Percentiles rank a stretch among this genome's conserved stretches.
Conservation (phyloP, 1,140 invertebrate genomes). For the Bombus balteatus region DNA sequence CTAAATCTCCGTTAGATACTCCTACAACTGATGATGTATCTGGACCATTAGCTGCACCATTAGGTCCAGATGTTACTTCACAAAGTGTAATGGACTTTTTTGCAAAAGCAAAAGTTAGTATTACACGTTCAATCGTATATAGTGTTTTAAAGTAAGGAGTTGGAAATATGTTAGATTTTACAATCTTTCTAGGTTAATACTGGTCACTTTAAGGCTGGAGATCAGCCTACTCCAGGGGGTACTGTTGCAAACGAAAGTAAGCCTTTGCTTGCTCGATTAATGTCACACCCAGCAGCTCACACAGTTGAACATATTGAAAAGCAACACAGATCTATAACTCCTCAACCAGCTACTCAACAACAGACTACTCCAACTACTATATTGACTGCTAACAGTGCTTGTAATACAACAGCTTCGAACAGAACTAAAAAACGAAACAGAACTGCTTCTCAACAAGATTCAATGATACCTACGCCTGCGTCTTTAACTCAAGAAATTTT, state of each 20-base stretch:
- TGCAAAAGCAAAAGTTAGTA: constrained; percentile 88
- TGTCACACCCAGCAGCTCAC: constrained; percentile 90
- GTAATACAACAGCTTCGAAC: constrained; percentile 40
- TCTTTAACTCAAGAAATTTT: constrained; percentile 62
- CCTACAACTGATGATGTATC: constrained; percentile 62
- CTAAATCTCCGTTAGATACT: constrained; percentile 71
- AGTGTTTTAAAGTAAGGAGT: neutral
- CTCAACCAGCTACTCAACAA: constrained; percentile 79
- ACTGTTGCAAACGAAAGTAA: constrained; percentile 80
- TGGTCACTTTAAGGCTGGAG: constrained; percentile 76
- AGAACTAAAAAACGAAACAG: constrained; percentile 74
- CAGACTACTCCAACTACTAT: constrained; percentile 57
- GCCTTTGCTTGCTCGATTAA: constrained; percentile 86
- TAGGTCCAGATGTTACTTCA: constrained; percentile 84
- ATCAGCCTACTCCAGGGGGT: constrained; percentile 80
- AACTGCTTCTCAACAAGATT: constrained; percentile 57
- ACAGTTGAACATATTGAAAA: constrained; percentile 94
- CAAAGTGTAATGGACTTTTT: constrained; percentile 94
- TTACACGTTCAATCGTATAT: neutral
- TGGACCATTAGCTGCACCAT: constrained; percentile 69
- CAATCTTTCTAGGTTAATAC: constrained; percentile 74
- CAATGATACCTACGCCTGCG: constrained; percentile 53
- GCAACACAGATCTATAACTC: constrained; percentile 90
- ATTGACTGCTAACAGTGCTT: constrained; percentile 59
- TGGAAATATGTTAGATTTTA: constrained; percentile 4